Evolutionary conservation across 2,888 invertebrate species (phyloP).

Genomic region (Orthonychiurus folsomi): DNA sequence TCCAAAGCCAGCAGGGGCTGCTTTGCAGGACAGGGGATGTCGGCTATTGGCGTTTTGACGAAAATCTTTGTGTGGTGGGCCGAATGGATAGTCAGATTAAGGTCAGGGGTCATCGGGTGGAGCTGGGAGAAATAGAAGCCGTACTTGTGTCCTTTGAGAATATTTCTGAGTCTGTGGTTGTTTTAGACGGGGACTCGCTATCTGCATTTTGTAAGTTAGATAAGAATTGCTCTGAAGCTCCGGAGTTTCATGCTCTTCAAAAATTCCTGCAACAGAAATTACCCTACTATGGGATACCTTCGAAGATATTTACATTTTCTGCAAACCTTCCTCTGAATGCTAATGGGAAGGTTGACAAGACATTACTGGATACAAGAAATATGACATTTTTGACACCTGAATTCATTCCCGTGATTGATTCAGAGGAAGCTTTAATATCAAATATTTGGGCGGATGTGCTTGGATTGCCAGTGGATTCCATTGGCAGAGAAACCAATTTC

Average conservation of each 20-base stretch:
- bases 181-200: neutral
- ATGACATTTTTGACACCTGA: neutral
- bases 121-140: slow-evolving; percentile 71
- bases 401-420: neutral
- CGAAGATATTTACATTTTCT: neutral
- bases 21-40: slow-evolving; percentile 17
- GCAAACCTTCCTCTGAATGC: neutral
- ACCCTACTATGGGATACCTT: neutral
- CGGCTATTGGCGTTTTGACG: slow-evolving; percentile 7
- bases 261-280: neutral
- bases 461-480: neutral
- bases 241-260: neutral
- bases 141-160: slow-evolving; percentile 43
- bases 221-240: neutral
- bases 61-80: slow-evolving; percentile 4
- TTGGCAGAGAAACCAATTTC: neutral
- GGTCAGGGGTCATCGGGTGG: slow-evolving; percentile 75
- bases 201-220: neutral
- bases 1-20: neutral
- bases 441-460: neutral
- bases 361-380: neutral
- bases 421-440: neutral
- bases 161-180: neutral
- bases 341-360: neutral
- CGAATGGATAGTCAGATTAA: slow-evolving; percentile 71